Evolutionary conservation across 2,113 vertebrate genomes (phyloP).

Genomic region (Lepus timidus): DNA sequence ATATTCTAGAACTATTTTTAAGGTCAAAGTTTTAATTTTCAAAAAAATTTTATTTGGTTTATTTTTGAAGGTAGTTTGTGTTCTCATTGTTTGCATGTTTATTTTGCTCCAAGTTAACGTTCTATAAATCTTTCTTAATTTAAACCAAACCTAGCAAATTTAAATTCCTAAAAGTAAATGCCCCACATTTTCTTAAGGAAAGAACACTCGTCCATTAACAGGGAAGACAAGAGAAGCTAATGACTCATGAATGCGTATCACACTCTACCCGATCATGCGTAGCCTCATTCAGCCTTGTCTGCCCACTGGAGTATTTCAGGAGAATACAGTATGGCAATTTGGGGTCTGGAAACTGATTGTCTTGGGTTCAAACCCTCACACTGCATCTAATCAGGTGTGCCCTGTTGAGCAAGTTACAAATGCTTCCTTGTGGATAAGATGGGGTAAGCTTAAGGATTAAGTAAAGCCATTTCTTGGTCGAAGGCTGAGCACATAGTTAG

Average conservation of each 20-base stretch:
- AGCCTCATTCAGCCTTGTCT: background rate
- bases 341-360: background rate
- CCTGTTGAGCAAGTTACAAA: background rate
- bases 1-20: background rate
- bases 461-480: background rate
- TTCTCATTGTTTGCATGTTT: background rate
- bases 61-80: background rate
- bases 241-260: background rate
- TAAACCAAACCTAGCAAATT: background rate
- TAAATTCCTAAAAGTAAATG: background rate
- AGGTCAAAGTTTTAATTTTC: slow-evolving; percentile 27
- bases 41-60: background rate
- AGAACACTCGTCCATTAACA: background rate
- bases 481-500: background rate
- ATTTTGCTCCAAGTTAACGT: slow-evolving; percentile 20
- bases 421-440: background rate
- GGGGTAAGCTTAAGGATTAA: background rate
- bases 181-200: background rate
- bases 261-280: background rate
- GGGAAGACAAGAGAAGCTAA: background rate
- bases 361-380: background rate
- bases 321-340: background rate
- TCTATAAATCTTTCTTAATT: slow-evolving; percentile 14
- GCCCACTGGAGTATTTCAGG: background rate
- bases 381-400: background rate